A percentile compares a stretch with the other conserved stretches of the same genome.
Evolutionary conservation across 1,140 invertebrate species (phyloP).

Genomic region (Eufriesea mexicana): DNA sequence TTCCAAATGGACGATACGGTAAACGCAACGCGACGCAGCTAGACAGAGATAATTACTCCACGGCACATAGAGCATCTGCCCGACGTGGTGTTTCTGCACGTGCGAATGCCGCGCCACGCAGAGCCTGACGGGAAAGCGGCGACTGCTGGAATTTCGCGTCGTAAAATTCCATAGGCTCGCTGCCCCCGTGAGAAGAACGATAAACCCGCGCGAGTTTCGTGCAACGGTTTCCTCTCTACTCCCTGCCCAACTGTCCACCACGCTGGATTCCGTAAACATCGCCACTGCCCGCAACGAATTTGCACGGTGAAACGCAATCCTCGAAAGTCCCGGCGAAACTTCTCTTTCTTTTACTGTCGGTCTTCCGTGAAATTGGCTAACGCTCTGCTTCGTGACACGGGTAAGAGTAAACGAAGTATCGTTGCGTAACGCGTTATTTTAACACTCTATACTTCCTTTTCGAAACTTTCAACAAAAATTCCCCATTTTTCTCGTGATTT

Average conservation of each 20-base stretch:
- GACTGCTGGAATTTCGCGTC: constrained; percentile 24
- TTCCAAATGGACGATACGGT: constrained; percentile 26
- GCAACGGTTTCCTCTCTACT: constrained; percentile 4
- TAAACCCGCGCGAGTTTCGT: constrained; percentile 2
- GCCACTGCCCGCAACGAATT: neutral
- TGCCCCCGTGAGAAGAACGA: constrained; percentile 19
- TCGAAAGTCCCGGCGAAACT: neutral
- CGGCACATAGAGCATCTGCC: neutral
- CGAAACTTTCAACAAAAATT: too few relatives aligned
- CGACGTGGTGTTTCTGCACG: constrained; percentile 23
- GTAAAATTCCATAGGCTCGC: constrained; percentile 30
- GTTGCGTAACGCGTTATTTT: too few relatives aligned
- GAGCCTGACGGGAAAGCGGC: neutral
- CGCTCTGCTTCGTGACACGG: too few relatives aligned
- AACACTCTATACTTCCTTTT: too few relatives aligned
- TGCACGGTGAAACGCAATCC: neutral
- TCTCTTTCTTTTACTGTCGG: too few relatives aligned
- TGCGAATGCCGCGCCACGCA: neutral
- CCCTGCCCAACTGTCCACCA: too few relatives aligned
- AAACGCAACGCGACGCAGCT: neutral
- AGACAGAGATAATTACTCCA: constrained; percentile 21
- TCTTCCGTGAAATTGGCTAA: too few relatives aligned
- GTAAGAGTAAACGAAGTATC: too few relatives aligned
- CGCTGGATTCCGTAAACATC: neutral
- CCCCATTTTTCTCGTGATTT: too few relatives aligned